These are phyloP conservation scores for Andricus curvator DNA, from an alignment of 2,888 invertebrate species.

Conservation along the genomic window DNA sequence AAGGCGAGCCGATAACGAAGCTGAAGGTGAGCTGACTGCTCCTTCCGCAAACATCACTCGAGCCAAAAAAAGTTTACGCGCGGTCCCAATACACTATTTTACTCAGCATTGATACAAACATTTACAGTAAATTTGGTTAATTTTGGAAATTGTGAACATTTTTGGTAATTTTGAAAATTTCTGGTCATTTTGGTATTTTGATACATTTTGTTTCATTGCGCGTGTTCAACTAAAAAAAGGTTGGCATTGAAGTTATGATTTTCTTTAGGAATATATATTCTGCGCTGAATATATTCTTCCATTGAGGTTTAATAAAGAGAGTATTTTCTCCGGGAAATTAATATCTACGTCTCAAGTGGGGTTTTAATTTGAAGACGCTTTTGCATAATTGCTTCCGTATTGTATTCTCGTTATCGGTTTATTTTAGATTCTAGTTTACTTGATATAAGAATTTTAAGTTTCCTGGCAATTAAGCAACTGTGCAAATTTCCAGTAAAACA, in stretches of 20 bases:
- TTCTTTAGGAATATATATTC: not conserved
- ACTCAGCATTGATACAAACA: too few species aligned
- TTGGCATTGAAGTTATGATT: not conserved
- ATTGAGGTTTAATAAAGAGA: not conserved
- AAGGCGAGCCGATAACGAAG: too few species aligned
- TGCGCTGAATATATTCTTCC: not conserved
- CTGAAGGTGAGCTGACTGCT: too few species aligned
- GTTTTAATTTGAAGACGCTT: slow-evolving; percentile 18
- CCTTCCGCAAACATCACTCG: too few species aligned
- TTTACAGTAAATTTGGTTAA: too few species aligned
- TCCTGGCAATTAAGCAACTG: not conserved
- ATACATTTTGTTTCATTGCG: too few species aligned
- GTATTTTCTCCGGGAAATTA: slow-evolving; percentile 12
- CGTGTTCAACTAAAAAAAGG: not conserved
- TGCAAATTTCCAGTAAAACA: not conserved
- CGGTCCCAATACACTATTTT: too few species aligned
- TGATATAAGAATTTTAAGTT: not conserved
- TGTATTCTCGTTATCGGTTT: slow-evolving; percentile 1
- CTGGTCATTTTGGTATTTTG: too few species aligned
- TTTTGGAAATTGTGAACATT: too few species aligned
- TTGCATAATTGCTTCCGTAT: slow-evolving; percentile 8
- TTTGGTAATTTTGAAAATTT: too few species aligned
- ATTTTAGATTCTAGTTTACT: not conserved
- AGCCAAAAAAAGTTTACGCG: too few species aligned
- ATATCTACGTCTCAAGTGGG: not conserved